Percentiles rank a stretch among this genome's conserved stretches.
Conservation (phyloP, 1,140 invertebrate species). For the Drosophila bocki region DNA sequence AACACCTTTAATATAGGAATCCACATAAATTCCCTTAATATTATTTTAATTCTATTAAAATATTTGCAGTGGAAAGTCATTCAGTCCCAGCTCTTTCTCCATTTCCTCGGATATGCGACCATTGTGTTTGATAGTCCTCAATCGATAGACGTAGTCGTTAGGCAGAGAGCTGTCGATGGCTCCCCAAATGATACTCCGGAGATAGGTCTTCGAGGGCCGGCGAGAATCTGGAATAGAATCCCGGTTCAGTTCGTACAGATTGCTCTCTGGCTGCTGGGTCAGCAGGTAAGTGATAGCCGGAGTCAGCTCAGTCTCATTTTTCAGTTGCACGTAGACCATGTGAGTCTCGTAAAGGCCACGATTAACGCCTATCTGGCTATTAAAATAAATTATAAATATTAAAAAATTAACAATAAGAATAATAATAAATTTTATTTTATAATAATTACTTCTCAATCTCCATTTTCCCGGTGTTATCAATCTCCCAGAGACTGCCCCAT, state of each 20-base stretch:
- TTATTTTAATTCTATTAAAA: not conserved
- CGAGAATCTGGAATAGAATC: constrained; percentile 18
- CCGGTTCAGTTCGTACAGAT: constrained; percentile 41
- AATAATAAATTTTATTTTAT: too few relatives aligned
- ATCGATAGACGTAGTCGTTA: constrained; percentile 50
- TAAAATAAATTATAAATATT: not conserved
- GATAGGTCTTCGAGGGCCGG: constrained; percentile 74
- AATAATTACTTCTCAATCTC: constrained; percentile 64
- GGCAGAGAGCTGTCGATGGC: constrained; percentile 70
- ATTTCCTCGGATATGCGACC: constrained; percentile 26
- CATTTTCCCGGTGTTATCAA: constrained; percentile 50
- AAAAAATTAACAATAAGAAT: not conserved
- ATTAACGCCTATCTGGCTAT: constrained; percentile 67
- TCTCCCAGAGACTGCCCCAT: constrained; percentile 74
- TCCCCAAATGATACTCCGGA: constrained; percentile 69
- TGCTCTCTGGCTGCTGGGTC: constrained; percentile 54
- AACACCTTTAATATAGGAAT: too few relatives aligned
- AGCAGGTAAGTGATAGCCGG: constrained; percentile 60
- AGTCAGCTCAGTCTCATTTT: constrained; percentile 1
- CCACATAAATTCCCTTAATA: too few relatives aligned
- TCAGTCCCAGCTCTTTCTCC: constrained; percentile 49
- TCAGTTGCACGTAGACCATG: constrained; percentile 49
- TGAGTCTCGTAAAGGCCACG: constrained; percentile 46
- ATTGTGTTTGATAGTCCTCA: constrained; percentile 74
- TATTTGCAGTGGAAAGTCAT: constrained; percentile 22